These are phyloP conservation scores for Xiphorhynchus erythropygius DNA, from an alignment of 2,797 vertebrate species.

Conservation along the genomic window DNA sequence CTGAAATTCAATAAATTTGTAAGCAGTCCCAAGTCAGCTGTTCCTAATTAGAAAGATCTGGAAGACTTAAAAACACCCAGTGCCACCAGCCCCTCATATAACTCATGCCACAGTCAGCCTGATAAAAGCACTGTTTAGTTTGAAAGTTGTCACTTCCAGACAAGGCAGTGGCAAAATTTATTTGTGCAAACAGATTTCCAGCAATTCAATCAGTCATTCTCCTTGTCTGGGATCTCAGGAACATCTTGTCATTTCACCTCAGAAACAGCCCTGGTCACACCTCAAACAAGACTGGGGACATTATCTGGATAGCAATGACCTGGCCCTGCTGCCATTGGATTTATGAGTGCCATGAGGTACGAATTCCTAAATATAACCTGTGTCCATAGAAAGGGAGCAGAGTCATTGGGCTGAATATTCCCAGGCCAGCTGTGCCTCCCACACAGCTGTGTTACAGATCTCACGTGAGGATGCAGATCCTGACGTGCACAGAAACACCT, in stretches of 20 bases:
- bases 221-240: not conserved
- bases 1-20: not conserved
- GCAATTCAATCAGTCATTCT: not conserved
- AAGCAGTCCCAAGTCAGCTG: accelerated
- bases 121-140: not conserved
- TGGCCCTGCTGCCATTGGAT: not conserved
- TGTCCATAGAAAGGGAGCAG: not conserved
- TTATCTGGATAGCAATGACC: accelerated
- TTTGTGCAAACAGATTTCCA: not conserved
- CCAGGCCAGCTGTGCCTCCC: accelerated
- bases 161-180: not conserved
- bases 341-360: not conserved
- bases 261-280: not conserved
- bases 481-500: accelerated
- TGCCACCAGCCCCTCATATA: not conserved
- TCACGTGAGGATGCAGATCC: accelerated
- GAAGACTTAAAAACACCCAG: not conserved
- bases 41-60: accelerated
- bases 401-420: not conserved
- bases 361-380: not conserved
- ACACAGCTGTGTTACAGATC: accelerated
- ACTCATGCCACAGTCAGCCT: not conserved
- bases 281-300: not conserved
- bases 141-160: not conserved
- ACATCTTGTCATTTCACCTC: not conserved